These are phyloP conservation scores for Colletes latitarsis DNA, from an alignment of 1,140 invertebrate genomes.

Conservation along the genomic window DNA sequence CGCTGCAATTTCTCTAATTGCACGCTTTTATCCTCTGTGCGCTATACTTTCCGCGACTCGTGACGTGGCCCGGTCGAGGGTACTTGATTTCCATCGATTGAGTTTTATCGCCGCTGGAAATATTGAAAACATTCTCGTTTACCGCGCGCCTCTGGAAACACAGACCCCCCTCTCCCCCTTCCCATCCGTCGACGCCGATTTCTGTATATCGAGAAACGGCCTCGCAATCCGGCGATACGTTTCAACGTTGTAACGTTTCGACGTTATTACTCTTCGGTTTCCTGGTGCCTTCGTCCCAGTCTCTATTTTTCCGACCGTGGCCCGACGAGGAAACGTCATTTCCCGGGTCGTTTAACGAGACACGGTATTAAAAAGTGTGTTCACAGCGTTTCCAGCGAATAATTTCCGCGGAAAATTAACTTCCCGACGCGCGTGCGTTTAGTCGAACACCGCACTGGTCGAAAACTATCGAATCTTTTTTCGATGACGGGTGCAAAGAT, in stretches of 20 bases:
- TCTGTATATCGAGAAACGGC: background rate
- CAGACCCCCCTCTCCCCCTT: constrained; percentile 10
- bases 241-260: background rate
- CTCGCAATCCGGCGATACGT: background rate
- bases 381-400: background rate
- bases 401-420: background rate
- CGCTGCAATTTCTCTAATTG: constrained; percentile 66
- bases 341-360: background rate
- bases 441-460: background rate
- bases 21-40: constrained; percentile 57
- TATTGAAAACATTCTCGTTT: constrained; percentile 66
- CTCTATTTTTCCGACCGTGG: background rate
- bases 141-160: constrained; percentile 38
- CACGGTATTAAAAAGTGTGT: background rate
- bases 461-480: background rate
- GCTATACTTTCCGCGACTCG: constrained; percentile 58
- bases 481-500: background rate
- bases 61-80: constrained; percentile 50
- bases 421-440: background rate
- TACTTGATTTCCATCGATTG: constrained; percentile 67
- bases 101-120: constrained; percentile 65
- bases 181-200: background rate
- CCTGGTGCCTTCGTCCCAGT: background rate
- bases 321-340: background rate
- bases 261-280: background rate